Evolutionary conservation across 2,888 invertebrate genomes (phyloP), one percentile per base, ranked within the genome.

Genomic region (Agriopis marginaria): DNA sequence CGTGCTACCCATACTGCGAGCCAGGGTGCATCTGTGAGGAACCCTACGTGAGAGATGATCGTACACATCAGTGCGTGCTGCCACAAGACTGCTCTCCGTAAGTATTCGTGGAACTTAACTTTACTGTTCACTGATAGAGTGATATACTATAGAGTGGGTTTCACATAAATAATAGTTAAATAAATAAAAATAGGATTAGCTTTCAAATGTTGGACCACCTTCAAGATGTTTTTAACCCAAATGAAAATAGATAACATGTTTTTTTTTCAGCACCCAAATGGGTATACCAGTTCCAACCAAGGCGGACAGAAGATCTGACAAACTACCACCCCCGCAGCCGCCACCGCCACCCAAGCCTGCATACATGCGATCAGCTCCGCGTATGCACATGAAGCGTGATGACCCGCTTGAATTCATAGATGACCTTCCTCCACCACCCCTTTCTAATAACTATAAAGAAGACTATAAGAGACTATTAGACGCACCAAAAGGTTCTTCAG

Each of bases 1-100:
- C 93, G 0, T 93, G 93, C 84, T 93, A 93, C 83, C 93, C 93
- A 0, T 93, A 93, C 83, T 93, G 93, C 80, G 93, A 93, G 83
- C 92, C 93, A 0, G 93, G 93, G 59, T 93, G 93, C 77, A 81
- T 94, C 53, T 94, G 93, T 71, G 91, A 90, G 73, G 92, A 92
- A 17, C 93, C 93, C 32, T 93, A 92, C 72, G 93, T 94, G 39
- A 80, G 93, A 1, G 93, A 93, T 68, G 93, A 94, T 77, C 85
- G 93, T 65, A 92, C 93, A 1, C 93, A 93, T 68, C 92, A 91
- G 74, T 93, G 93, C 69, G 92, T 93, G 3, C 74, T 93, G 71
- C 92, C 93, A 0, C 93, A 92, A 68, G 92, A 94, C 68, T 94
- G 93, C 72, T 91, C 93, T 0, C 92, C 92, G 93, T 93, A 75